A percentile compares a stretch with the other conserved stretches of the same genome.
Conservation (phyloP, 1,140 invertebrate species). For the Euglossa dilemma region DNA sequence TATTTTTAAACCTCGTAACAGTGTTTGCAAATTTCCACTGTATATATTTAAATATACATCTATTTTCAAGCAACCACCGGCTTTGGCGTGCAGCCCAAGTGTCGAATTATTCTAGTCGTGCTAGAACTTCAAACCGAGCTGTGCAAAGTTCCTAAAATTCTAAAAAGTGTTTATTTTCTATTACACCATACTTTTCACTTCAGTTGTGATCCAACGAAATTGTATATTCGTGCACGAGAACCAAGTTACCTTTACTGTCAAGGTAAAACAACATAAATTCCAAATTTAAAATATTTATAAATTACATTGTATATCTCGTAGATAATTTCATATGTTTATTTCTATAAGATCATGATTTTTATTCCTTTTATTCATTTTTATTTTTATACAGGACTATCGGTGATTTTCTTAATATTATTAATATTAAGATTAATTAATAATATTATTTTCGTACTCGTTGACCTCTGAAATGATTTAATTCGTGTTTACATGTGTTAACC, state of each 20-base stretch:
- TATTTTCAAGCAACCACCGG: constrained; percentile 13
- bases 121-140: constrained; percentile 15
- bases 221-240: background rate
- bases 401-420: background rate
- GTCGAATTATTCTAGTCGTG: constrained; percentile 36
- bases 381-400: background rate
- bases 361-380: too few relatives aligned
- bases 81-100: background rate
- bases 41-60: constrained; percentile 4
- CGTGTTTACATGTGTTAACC: background rate
- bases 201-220: constrained; percentile 12
- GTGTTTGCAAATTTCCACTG: background rate
- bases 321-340: background rate
- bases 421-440: too few relatives aligned
- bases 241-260: background rate
- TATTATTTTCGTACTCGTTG: background rate
- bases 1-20: constrained; percentile 52
- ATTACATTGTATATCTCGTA: background rate
- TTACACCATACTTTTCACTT: constrained; percentile 33
- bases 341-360: background rate
- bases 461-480: background rate
- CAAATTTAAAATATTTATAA: background rate
- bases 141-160: background rate
- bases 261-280: constrained; percentile 23
- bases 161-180: constrained; percentile 38